phyloP scores from a whole-genome alignment of 2,888 invertebrate species.

The Tetanocera ferruginea region DNA sequence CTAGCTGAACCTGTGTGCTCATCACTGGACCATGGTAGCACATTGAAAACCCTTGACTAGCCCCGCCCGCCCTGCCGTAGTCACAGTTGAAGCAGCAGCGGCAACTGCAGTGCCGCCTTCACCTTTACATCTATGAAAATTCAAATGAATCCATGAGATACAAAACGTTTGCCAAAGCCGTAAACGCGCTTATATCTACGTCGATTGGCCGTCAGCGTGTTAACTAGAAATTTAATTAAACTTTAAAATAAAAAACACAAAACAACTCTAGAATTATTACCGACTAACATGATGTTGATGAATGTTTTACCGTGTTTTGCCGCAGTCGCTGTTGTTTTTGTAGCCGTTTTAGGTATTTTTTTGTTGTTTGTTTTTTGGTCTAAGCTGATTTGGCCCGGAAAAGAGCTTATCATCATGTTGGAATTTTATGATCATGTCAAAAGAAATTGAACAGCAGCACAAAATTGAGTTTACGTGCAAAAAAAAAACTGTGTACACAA shows the following conservation, averaged over 20 bases:
- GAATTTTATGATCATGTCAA: conserved; percentile 41
- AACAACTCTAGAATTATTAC: conserved; percentile 47
- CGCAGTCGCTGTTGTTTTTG: not conserved
- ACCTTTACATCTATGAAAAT: conserved; percentile 29
- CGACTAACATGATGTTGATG: conserved; percentile 51
- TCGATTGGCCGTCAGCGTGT: conserved; percentile 48
- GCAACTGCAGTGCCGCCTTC: not conserved
- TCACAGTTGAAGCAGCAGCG: not conserved
- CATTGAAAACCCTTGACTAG: conserved; percentile 12
- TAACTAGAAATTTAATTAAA: conserved; percentile 59
- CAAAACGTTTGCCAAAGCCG: not conserved
- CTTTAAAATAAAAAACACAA: conserved; percentile 46
- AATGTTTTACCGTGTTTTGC: conserved; percentile 39
- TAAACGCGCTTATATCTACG: not conserved
- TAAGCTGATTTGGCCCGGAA: not conserved
- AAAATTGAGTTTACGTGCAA: conserved; percentile 42
- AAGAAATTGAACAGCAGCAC: conserved; percentile 42
- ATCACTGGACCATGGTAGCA: conserved; percentile 25
- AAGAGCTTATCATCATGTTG: conserved; percentile 27
- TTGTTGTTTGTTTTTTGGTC: conserved; percentile 11
- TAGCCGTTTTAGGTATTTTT: conserved; percentile 1
- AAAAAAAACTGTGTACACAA: not conserved
- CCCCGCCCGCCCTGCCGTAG: not conserved
- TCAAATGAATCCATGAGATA: conserved; percentile 27
- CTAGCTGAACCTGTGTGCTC: conserved; percentile 2